Percentiles rank a stretch among this genome's conserved stretches.
These are phyloP conservation scores for Dichetophora obliterata DNA, from an alignment of 2,888 invertebrate species.

Conservation along the genomic window DNA sequence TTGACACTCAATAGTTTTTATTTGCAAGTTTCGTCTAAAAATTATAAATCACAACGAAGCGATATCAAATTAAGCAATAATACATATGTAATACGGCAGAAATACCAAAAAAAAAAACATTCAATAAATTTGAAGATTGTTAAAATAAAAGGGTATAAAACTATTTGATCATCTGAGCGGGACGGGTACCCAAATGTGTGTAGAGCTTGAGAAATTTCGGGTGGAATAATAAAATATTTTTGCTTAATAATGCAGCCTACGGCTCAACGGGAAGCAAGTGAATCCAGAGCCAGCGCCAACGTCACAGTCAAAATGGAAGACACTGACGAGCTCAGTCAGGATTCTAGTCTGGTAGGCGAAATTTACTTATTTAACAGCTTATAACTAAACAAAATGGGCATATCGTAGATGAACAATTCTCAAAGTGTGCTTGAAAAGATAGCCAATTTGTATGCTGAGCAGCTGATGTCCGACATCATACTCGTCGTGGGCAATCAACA, in stretches of 20 bases:
- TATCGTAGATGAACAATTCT: conserved; percentile 80
- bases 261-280: background rate
- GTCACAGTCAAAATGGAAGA: conserved; percentile 45
- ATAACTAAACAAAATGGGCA: background rate
- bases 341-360: conserved; percentile 52
- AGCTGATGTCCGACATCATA: conserved; percentile 90
- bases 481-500: conserved; percentile 85
- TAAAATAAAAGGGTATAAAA: background rate
- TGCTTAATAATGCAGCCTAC: conserved; percentile 9
- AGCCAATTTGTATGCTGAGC: conserved; percentile 85
- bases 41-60: too few species aligned
- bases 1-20: background rate
- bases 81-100: too few species aligned
- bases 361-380: background rate
- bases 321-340: conserved; percentile 52
- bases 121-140: background rate
- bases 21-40: too few species aligned
- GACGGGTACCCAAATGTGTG: too few species aligned
- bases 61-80: too few species aligned
- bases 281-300: background rate
- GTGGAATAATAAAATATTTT: background rate
- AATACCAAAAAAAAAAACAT: too few species aligned
- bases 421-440: conserved; percentile 85
- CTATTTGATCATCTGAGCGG: background rate
- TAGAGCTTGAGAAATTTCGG: background rate